Percentiles rank a stretch among this genome's conserved stretches.
Evolutionary conservation across 2,888 invertebrate species (phyloP).

Genomic region (Drosophila multiciliata): DNA sequence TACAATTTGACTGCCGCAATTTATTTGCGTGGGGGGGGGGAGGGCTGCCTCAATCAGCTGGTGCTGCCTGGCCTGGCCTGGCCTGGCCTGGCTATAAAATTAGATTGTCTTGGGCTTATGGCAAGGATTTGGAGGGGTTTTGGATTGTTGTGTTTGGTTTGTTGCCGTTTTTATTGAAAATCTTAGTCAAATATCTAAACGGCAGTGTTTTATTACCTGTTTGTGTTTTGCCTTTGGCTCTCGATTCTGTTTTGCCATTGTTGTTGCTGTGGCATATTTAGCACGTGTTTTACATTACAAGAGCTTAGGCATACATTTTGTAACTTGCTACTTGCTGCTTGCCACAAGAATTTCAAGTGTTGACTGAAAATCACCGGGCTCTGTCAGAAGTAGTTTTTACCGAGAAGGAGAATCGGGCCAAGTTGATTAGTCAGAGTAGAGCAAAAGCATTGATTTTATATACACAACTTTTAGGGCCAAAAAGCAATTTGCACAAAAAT

Average conservation of each 20-base stretch:
- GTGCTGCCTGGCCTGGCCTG: slow-evolving; percentile 36
- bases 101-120: slow-evolving; percentile 78
- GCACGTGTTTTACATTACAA: slow-evolving; percentile 66
- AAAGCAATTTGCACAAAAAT: background rate
- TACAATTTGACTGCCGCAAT: slow-evolving; percentile 75
- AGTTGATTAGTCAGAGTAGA: background rate
- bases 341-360: background rate
- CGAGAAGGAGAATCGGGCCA: background rate
- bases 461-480: background rate
- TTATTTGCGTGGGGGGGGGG: slow-evolving; percentile 53
- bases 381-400: slow-evolving; percentile 13
- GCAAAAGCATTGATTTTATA: background rate
- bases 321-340: slow-evolving; percentile 1
- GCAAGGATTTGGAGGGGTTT: slow-evolving; percentile 52
- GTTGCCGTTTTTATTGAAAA: slow-evolving; percentile 74
- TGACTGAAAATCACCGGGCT: slow-evolving; percentile 1
- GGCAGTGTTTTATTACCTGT: slow-evolving; percentile 77
- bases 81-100: slow-evolving; percentile 66
- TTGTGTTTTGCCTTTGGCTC: slow-evolving; percentile 33
- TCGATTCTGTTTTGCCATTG: background rate
- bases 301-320: slow-evolving; percentile 34
- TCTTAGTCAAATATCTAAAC: slow-evolving; percentile 77
- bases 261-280: slow-evolving; percentile 53
- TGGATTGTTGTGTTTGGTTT: slow-evolving; percentile 28
- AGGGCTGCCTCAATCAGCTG: background rate